phyloP scores from a whole-genome alignment of 1,140 invertebrate genomes.

The Aculops lycopersici region DNA sequence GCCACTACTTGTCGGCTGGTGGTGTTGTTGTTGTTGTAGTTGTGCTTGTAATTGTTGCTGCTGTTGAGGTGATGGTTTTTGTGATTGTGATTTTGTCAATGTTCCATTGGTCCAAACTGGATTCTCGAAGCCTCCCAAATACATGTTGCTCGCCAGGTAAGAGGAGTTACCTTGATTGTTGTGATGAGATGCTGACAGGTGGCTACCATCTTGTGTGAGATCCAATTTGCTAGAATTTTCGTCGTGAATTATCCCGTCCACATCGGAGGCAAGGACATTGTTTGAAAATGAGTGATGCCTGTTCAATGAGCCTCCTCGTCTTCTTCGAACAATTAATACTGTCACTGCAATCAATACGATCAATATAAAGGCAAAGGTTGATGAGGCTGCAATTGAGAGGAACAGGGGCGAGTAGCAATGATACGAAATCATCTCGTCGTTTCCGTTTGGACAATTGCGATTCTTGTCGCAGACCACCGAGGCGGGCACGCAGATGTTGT shows the following conservation, averaged over 20 bases:
- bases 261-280: too few species aligned
- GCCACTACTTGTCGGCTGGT: too few species aligned
- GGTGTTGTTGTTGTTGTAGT: too few species aligned
- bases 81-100: not conserved
- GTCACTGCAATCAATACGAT: not conserved
- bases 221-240: not conserved
- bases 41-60: too few species aligned
- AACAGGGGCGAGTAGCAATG: not conserved
- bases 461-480: not conserved
- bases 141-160: not conserved
- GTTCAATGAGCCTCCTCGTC: not conserved
- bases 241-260: too few species aligned
- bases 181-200: too few species aligned
- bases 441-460: not conserved
- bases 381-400: not conserved
- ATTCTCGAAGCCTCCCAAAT: not conserved
- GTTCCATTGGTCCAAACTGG: not conserved
- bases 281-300: not conserved
- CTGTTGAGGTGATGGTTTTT: too few species aligned
- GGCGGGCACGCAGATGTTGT: not conserved
- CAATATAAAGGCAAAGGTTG: not conserved
- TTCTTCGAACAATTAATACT: not conserved
- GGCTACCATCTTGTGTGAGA: not conserved
- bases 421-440: not conserved
- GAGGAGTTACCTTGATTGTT: too few species aligned